Percentiles rank a stretch among this genome's conserved stretches.
Evolutionary conservation across 1,140 invertebrate genomes (phyloP).

Genomic region (Melipona quadrifasciata): DNA sequence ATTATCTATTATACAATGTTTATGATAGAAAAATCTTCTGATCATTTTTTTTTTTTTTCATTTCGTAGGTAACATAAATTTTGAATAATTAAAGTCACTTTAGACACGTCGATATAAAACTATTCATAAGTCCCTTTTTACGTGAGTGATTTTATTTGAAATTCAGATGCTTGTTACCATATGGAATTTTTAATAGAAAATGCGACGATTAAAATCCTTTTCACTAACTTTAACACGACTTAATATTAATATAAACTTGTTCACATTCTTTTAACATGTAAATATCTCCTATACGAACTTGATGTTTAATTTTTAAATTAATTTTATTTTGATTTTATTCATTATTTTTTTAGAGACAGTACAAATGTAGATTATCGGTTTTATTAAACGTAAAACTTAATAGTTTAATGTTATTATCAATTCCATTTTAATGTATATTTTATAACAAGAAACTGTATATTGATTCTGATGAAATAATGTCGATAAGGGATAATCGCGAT

Average conservation of each 20-base stretch:
- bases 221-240: background rate
- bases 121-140: background rate
- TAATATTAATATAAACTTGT: background rate
- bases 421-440: background rate
- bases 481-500: background rate
- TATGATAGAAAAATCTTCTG: too few species aligned
- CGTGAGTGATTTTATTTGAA: accelerated
- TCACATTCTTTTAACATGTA: background rate
- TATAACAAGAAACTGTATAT: background rate
- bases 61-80: background rate
- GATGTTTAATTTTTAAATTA: background rate
- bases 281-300: background rate
- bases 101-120: background rate
- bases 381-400: background rate
- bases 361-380: slow-evolving; percentile 7
- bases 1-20: background rate
- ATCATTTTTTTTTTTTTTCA: background rate
- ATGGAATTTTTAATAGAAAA: background rate
- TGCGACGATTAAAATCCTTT: background rate
- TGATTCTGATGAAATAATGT: background rate
- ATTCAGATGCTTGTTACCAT: background rate
- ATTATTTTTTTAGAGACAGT: background rate
- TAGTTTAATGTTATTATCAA: background rate
- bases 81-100: background rate
- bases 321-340: background rate